Base-by-base conservation (phyloP, 2,797 vertebrate species). In the Dryobates pubescens region DNA sequence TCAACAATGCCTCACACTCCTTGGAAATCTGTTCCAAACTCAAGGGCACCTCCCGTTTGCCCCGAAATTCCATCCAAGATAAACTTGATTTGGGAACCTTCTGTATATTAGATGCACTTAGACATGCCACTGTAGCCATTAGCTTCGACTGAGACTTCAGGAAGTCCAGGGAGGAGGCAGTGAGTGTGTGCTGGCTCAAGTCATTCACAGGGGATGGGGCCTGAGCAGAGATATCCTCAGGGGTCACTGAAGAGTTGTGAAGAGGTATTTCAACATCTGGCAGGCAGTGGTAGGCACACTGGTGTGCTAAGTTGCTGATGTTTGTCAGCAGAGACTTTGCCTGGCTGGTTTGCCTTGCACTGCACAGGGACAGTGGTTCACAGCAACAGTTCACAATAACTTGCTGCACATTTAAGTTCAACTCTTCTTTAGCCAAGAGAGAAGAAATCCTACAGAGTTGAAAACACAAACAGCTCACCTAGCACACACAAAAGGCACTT, bases 311-410 rank as follows among this genome's bases (percentile, higher is more conserved):
- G 22, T 64, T 75, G 27, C 95, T 97, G 91, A 99, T 88, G 45
- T 86, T 97, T 72, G 88, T 88, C 23, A 98, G 92, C 34, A 98
- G 78, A 43, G 85, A 94, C 41, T 93, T 88, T 6, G 86, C 93
- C 73, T 98, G 97, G 23, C 84, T 96, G 62, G n/a, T 96, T 61
- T 97, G 96, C 84, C 83, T 79, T n/a, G 95, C 93, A 32, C 86
- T 89, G 97, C 98, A 99, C 59, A 99, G 85, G 9, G 97, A 97
- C 62, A 99, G 97, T 63, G 97, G 87, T 70, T 99, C 98, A 88
- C 99, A 99, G 97, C 99, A 99, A 95, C 98, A 98, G 95, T 96
- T 98, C 68, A 99, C 95, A 30, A 99, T 98, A 84, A 99, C 98
- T 96, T 99, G 97, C 76, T 98, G 98, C 76, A 99, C 97, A 38